phyloP scores from a whole-genome alignment of 2,888 invertebrate species.

The Tridacna gigas region DNA sequence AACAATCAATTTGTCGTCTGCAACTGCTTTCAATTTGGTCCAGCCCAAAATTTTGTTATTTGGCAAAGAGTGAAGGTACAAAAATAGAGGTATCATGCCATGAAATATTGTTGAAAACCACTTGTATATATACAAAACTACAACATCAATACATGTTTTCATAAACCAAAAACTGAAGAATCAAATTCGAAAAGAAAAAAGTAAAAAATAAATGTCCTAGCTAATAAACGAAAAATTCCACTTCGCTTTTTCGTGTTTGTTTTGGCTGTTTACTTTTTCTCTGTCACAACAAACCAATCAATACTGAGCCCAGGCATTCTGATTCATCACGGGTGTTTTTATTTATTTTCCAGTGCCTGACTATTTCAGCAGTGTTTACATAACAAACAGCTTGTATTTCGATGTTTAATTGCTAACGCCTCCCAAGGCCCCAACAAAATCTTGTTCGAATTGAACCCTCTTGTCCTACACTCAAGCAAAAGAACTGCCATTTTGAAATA shows the following conservation, averaged over 20 bases:
- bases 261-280: constrained; percentile 41
- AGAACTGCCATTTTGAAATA: too few species aligned
- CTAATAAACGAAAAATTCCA: constrained; percentile 9
- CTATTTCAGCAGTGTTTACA: constrained; percentile 10
- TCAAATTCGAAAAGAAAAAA: too few species aligned
- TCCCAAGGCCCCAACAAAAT: background rate
- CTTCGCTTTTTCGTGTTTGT: constrained; percentile 30
- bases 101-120: too few species aligned
- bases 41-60: too few species aligned
- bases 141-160: too few species aligned
- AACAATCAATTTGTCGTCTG: too few species aligned
- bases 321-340: constrained; percentile 18
- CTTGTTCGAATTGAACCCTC: background rate
- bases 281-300: constrained; percentile 43
- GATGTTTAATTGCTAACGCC: constrained; percentile 19
- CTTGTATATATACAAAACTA: too few species aligned
- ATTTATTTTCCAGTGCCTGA: constrained; percentile 7
- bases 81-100: too few species aligned
- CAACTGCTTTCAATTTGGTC: too few species aligned
- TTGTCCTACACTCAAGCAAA: too few species aligned
- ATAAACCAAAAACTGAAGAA: too few species aligned
- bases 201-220: constrained; percentile 14
- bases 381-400: constrained; percentile 27
- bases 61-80: too few species aligned
- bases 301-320: constrained; percentile 31